Conservation (phyloP, 2,113 vertebrate genomes). For the Numida meleagris region DNA sequence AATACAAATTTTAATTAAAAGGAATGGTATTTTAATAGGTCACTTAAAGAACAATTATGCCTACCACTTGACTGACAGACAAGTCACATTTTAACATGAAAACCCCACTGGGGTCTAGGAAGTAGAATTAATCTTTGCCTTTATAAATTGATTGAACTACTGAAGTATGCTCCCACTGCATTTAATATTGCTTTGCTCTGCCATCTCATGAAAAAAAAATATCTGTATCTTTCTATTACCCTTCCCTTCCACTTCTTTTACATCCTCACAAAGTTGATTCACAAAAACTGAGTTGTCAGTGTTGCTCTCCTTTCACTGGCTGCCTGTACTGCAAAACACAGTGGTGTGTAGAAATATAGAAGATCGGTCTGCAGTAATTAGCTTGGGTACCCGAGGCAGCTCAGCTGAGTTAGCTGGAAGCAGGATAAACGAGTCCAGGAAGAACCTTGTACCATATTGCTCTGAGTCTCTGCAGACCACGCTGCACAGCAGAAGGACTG, state of each 20-base stretch:
- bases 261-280: neutral
- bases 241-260: neutral
- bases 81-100: neutral
- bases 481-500: neutral
- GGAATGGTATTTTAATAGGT: slow-evolving; percentile 36
- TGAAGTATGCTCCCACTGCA: neutral
- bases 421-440: slow-evolving; percentile 56
- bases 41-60: slow-evolving; percentile 24
- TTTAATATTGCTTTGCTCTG: neutral
- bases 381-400: slow-evolving; percentile 1
- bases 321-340: slow-evolving; percentile 29
- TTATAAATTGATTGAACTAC: neutral
- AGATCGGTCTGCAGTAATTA: slow-evolving; percentile 37
- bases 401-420: slow-evolving; percentile 50
- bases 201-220: neutral
- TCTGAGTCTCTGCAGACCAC: neutral
- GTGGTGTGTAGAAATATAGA: neutral
- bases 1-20: slow-evolving; percentile 49
- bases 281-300: neutral
- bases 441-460: neutral
- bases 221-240: neutral
- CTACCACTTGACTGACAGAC: neutral
- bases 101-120: neutral
- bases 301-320: neutral
- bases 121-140: neutral